Evolutionary conservation across 2,113 vertebrate species (phyloP).

Genomic region (Damaliscus lunatus): DNA sequence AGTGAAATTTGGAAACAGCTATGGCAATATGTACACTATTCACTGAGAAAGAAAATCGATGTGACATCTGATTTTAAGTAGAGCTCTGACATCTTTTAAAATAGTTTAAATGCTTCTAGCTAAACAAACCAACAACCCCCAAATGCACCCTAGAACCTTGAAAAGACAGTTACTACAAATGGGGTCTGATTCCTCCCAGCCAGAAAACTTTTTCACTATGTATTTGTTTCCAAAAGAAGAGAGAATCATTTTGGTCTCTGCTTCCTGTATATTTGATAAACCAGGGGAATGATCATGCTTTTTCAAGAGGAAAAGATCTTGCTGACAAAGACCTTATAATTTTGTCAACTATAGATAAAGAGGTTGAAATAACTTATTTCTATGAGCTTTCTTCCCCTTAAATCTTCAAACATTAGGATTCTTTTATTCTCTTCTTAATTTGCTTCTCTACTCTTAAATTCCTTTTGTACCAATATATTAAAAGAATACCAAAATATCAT

Average conservation of each 20-base stretch:
- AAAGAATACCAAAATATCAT: not conserved
- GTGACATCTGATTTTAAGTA: not conserved
- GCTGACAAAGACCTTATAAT: not conserved
- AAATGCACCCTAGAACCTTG: not conserved
- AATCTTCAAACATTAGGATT: not conserved
- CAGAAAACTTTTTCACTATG: not conserved
- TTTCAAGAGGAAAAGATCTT: not conserved
- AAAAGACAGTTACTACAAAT: not conserved
- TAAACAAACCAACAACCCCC: not conserved
- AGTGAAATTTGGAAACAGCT: not conserved
- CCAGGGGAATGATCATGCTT: not conserved
- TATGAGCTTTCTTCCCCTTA: not conserved
- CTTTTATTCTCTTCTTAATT: constrained; percentile 6
- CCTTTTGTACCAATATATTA: not conserved
- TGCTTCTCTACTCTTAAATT: constrained; percentile 16
- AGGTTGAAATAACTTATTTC: not conserved
- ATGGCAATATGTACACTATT: not conserved
- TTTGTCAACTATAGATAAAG: constrained; percentile 17
- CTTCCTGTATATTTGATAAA: not conserved
- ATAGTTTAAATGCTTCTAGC: not conserved
- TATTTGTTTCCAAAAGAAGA: not conserved
- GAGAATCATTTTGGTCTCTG: not conserved
- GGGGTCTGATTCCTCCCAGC: not conserved
- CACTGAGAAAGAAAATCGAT: not conserved
- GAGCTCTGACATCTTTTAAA: not conserved